Evolutionary conservation across 2,888 invertebrate species (phyloP).

Genomic region (Cataglyphis rosenhaueri): DNA sequence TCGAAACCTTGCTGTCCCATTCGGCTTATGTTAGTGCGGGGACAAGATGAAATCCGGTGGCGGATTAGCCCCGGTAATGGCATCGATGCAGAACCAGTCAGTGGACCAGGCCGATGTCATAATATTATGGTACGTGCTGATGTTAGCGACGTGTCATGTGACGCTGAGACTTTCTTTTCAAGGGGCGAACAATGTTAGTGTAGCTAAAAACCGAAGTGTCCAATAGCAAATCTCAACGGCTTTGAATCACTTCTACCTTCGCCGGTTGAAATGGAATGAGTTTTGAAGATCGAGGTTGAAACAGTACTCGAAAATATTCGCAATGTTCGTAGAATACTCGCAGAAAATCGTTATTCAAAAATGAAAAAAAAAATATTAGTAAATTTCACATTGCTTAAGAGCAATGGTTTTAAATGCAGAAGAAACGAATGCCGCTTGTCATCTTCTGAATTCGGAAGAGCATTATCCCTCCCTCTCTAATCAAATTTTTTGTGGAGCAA

Average conservation of each 20-base stretch:
- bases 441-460: constrained; percentile 37
- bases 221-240: constrained; percentile 12
- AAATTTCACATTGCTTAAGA: background rate
- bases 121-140: constrained; percentile 66
- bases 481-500: constrained; percentile 47
- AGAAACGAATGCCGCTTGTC: constrained; percentile 12
- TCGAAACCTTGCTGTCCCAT: constrained; percentile 61
- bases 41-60: constrained; percentile 72
- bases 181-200: constrained; percentile 14
- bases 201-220: constrained; percentile 12
- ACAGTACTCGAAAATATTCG: background rate
- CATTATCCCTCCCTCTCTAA: background rate
- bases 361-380: background rate
- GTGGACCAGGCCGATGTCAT: constrained; percentile 67
- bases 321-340: no score
- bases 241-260: background rate
- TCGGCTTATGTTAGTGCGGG: constrained; percentile 64
- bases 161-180: constrained; percentile 31
- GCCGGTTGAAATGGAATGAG: background rate
- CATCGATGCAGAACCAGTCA: constrained; percentile 67
- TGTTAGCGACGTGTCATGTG: constrained; percentile 37
- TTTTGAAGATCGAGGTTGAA: background rate
- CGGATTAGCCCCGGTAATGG: constrained; percentile 72
- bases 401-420: background rate
- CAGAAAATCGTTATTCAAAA: background rate